Evolutionary conservation across 2,888 invertebrate genomes (phyloP).

Genomic region (Abrostola tripartita): DNA sequence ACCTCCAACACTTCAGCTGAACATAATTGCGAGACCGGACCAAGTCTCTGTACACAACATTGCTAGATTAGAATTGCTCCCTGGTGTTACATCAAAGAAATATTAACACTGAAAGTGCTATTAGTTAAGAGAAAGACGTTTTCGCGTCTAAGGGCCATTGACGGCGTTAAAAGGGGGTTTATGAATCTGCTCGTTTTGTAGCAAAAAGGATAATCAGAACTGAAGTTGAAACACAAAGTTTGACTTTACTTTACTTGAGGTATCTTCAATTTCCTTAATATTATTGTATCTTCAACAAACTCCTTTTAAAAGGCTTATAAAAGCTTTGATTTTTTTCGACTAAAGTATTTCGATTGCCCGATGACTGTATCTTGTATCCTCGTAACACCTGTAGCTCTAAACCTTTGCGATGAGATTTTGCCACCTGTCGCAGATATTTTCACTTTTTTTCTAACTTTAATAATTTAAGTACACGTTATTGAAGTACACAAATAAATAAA

Average conservation of each 20-base stretch:
- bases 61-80: slow-evolving; percentile 63
- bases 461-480: too few relatives aligned
- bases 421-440: not conserved
- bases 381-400: slow-evolving; percentile 23
- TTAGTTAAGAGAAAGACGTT: slow-evolving; percentile 48
- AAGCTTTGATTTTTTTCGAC: not conserved
- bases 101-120: slow-evolving; percentile 55
- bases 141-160: slow-evolving; percentile 41
- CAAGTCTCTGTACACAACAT: slow-evolving; percentile 43
- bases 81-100: slow-evolving; percentile 61
- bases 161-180: slow-evolving; percentile 36
- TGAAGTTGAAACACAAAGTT: slow-evolving; percentile 15
- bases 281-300: not conserved
- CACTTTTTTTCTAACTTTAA: too few relatives aligned
- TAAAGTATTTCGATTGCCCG: not conserved
- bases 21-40: slow-evolving; percentile 52
- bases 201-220: slow-evolving; percentile 19
- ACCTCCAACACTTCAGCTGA: slow-evolving; percentile 38
- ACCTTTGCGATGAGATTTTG: slow-evolving; percentile 5
- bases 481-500: too few relatives aligned
- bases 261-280: not conserved
- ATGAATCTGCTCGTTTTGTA: slow-evolving; percentile 28
- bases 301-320: not conserved
- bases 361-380: slow-evolving; percentile 1
- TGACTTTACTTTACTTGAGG: not conserved